Conservation (phyloP, 2,113 vertebrate species). For the Benitochromis conjunctus region DNA sequence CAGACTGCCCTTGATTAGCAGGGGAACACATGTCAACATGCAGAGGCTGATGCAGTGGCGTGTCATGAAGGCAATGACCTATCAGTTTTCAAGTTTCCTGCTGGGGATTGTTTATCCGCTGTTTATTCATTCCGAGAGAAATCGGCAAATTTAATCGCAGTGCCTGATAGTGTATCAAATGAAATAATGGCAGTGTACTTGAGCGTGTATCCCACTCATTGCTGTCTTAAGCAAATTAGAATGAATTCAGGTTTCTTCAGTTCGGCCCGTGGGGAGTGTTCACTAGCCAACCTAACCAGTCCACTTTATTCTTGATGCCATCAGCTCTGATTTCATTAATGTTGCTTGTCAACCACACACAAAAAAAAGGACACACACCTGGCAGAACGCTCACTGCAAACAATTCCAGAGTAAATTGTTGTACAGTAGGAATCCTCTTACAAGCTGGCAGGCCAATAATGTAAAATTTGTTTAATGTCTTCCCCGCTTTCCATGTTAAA, state of each 20-base stretch:
- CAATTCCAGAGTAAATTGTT: slow-evolving; percentile 27
- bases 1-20: slow-evolving; percentile 94
- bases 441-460: slow-evolving; percentile 57
- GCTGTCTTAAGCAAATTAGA: slow-evolving; percentile 63
- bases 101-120: slow-evolving; percentile 86
- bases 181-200: slow-evolving; percentile 60
- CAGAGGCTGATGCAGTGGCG: slow-evolving; percentile 88
- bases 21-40: slow-evolving; percentile 87
- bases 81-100: slow-evolving; percentile 87
- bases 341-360: slow-evolving; percentile 56
- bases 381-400: slow-evolving; percentile 37
- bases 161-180: slow-evolving; percentile 53
- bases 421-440: slow-evolving; percentile 44
- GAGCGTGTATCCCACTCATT: slow-evolving; percentile 46
- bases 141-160: slow-evolving; percentile 65
- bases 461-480: slow-evolving; percentile 69
- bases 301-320: slow-evolving; percentile 53
- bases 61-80: slow-evolving; percentile 83
- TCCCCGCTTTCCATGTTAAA: slow-evolving; percentile 23
- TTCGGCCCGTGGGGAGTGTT: slow-evolving; percentile 20
- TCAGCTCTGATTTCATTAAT: slow-evolving; percentile 70
- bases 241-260: slow-evolving; percentile 38
- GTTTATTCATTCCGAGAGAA: slow-evolving; percentile 64
- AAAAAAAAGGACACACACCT: slow-evolving; percentile 65
- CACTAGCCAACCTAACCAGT: slow-evolving; percentile 17